Evolutionary conservation across 2,113 vertebrate genomes (phyloP), one percentile per base, ranked within the genome.

Genomic region (Anguilla rostrata): DNA sequence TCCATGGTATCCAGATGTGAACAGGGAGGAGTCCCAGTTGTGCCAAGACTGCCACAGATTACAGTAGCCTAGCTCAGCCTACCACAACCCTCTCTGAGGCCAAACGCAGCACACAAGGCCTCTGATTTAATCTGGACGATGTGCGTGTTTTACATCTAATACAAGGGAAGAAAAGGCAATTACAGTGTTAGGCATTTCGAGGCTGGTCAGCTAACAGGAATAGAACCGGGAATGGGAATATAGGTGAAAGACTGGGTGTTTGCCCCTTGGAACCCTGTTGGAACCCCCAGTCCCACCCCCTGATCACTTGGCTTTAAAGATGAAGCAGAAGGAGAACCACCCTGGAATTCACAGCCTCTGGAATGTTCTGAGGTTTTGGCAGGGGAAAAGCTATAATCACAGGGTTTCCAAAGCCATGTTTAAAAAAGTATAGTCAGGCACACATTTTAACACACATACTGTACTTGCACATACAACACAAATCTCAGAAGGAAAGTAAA

Each of bases 401-500:
- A 94, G 93, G 93, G 91, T 93, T 95, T 92, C 92, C 90, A 95
- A 96, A 96, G 91, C 93, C 88, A 93, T 92, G 94, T 93, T 96
- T 96, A 96, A 96, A 96, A 98, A 97, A 97, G 94, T 94, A 66
- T 66, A 90, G 89, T 88, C 39, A 90, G 90, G 86, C 81, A n/a
- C 89, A 81, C 85, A 84, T 84, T 88, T 41, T 78, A 84, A 86
- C 89, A 84, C 88, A 46, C 82, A 78, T 22, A 43, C 79, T 60
- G 34, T 83, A 84, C 88, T 88, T 7, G 75, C 53, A 82, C 39
- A 63, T 83, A 71, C 12, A 85, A 43, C 14, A 16, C 57, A 29
- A 86, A 84, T 26, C 22, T 53, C 20, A 29, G 7, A 7, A 34
- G 34, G 34, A 1, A 34, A 0, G 34, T 7, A 3, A 12, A 57